phyloP scores from a whole-genome alignment of 2,113 vertebrate species.

The Australoheros scitulus region DNA sequence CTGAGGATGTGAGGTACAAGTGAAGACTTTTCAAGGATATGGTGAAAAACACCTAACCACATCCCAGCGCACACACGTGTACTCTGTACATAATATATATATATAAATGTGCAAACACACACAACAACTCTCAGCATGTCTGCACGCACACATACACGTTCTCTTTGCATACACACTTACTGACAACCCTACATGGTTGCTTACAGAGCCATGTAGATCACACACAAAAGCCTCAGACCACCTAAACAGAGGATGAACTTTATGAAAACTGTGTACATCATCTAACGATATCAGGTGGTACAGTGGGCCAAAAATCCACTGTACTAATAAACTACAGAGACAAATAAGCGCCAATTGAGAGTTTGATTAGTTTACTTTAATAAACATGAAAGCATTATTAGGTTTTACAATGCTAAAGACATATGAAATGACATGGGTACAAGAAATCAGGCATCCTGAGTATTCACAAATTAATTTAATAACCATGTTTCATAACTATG shows the following conservation, averaged over 20 bases:
- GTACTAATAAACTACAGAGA: neutral
- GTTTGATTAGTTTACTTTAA: neutral
- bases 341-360: neutral
- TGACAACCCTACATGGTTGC: neutral
- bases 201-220: neutral
- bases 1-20: slow-evolving; percentile 43
- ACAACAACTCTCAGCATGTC: neutral
- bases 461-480: no score
- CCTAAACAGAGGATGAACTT: neutral
- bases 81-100: neutral
- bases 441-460: neutral
- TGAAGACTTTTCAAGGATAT: slow-evolving; percentile 57
- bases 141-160: neutral
- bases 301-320: neutral
- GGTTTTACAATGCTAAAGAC: neutral
- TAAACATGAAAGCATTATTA: neutral
- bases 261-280: neutral
- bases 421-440: neutral
- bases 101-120: neutral
- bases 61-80: slow-evolving; percentile 51
- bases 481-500: no score
- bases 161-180: neutral
- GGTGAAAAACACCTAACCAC: slow-evolving; percentile 65
- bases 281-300: neutral
- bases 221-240: neutral